Evolutionary conservation across 2,797 vertebrate species (phyloP).

Genomic region (Moxostoma hubbsi): DNA sequence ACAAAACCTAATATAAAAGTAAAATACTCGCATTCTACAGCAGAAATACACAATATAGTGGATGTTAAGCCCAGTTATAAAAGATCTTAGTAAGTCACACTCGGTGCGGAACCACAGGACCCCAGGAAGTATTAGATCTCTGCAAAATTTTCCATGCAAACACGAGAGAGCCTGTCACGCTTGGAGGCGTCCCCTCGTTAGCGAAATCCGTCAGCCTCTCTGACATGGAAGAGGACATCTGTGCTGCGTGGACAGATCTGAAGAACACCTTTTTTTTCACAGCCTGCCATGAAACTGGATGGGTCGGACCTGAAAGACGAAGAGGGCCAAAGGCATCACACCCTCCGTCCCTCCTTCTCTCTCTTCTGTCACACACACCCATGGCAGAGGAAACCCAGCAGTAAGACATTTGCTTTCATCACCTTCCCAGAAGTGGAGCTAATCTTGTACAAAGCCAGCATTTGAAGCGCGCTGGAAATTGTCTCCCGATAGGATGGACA

Average conservation of each 20-base stretch:
- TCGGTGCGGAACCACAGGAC: not conserved
- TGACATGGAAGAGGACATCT: constrained; percentile 64
- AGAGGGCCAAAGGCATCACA: constrained; percentile 50
- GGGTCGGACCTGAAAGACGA: constrained; percentile 49
- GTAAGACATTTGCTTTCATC: constrained; percentile 62
- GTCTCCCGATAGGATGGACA: constrained; percentile 60
- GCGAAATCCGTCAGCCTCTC: constrained; percentile 52
- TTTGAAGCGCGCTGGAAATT: constrained; percentile 63
- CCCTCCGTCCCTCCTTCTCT: constrained; percentile 46
- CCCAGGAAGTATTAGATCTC: constrained; percentile 56
- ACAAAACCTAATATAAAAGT: not conserved
- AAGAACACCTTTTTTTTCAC: constrained; percentile 41
- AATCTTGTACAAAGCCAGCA: constrained; percentile 63
- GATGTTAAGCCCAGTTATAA: constrained; percentile 16
- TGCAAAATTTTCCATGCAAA: constrained; percentile 62
- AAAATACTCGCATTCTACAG: constrained; percentile 5
- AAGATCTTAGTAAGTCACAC: constrained; percentile 37
- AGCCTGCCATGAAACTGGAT: constrained; percentile 53
- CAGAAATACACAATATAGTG: not conserved
- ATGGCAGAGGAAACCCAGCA: constrained; percentile 53
- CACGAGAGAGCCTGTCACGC: constrained; percentile 57
- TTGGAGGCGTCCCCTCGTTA: constrained; percentile 60
- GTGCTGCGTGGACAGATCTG: constrained; percentile 58
- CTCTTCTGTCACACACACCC: constrained; percentile 49
- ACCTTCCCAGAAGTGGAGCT: constrained; percentile 65